Evolutionary conservation across 2,113 vertebrate genomes (phyloP).

Genomic region (Erythrocebus patas): DNA sequence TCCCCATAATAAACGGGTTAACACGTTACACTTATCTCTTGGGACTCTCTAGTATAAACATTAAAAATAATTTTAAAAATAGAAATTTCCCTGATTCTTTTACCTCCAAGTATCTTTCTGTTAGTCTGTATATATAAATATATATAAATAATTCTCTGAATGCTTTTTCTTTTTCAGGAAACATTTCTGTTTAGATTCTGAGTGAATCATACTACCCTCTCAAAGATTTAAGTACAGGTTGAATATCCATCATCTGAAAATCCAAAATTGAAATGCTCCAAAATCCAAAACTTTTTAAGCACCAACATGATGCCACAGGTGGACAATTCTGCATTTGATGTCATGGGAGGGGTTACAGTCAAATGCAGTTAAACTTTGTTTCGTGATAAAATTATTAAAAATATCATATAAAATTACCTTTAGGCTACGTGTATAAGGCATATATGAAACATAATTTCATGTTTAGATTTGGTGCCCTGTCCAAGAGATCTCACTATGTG

Average conservation of each 20-base stretch:
- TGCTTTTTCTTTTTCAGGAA: neutral
- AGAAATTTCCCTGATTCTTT: neutral
- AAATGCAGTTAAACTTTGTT: neutral
- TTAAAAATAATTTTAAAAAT: neutral
- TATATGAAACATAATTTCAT: neutral
- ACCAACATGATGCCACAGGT: no score
- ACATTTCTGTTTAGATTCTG: neutral
- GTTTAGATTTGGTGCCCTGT: neutral
- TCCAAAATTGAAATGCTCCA: neutral
- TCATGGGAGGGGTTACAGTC: neutral
- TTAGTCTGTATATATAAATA: neutral
- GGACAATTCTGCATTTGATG: neutral
- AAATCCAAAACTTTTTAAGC: neutral
- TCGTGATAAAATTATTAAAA: neutral
- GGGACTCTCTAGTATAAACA: neutral
- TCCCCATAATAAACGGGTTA: neutral
- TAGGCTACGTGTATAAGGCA: neutral
- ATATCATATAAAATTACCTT: neutral
- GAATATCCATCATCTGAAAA: neutral
- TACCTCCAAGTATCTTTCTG: neutral
- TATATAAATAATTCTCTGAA: neutral
- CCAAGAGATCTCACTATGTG: neutral
- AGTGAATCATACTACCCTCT: neutral
- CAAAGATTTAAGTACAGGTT: neutral
- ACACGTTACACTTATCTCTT: neutral